phyloP scores from a whole-genome alignment of 2,888 invertebrate species.

The Drosophila multiciliata region DNA sequence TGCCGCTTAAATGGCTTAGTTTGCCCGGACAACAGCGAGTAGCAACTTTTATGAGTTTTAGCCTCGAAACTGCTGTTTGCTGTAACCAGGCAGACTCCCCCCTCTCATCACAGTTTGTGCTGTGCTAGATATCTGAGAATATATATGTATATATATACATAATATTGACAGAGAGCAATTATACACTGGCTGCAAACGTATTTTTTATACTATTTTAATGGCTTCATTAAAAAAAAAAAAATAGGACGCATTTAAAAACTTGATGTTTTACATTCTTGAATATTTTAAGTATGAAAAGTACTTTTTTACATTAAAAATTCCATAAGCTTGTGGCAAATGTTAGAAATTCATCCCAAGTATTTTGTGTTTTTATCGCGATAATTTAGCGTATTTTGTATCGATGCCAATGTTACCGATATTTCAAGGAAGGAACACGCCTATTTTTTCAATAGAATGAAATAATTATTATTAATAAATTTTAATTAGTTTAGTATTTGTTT shows the following conservation, averaged over 20 bases:
- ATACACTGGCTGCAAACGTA: background rate
- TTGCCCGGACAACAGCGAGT: constrained; percentile 22
- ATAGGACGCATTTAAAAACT: background rate
- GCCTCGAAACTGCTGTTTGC: constrained; percentile 3
- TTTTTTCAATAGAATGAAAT: background rate
- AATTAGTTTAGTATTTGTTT: background rate
- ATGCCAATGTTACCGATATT: background rate
- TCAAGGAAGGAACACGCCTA: background rate
- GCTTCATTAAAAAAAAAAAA: background rate
- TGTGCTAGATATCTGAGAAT: background rate
- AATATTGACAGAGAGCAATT: background rate
- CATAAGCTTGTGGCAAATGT: background rate
- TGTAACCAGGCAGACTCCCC: background rate
- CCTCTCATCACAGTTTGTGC: background rate
- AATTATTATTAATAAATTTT: no score
- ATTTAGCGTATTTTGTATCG: no score
- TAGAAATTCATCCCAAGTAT: background rate
- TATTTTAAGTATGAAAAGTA: background rate
- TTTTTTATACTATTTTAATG: background rate
- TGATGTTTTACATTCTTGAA: background rate
- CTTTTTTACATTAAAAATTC: background rate
- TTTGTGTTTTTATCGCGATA: background rate
- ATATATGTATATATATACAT: background rate
- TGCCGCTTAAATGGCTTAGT: constrained; percentile 73
- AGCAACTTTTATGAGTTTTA: constrained; percentile 66